Base-by-base conservation (phyloP, 2,888 invertebrate genomes). In the Campoletis raptor region DNA sequence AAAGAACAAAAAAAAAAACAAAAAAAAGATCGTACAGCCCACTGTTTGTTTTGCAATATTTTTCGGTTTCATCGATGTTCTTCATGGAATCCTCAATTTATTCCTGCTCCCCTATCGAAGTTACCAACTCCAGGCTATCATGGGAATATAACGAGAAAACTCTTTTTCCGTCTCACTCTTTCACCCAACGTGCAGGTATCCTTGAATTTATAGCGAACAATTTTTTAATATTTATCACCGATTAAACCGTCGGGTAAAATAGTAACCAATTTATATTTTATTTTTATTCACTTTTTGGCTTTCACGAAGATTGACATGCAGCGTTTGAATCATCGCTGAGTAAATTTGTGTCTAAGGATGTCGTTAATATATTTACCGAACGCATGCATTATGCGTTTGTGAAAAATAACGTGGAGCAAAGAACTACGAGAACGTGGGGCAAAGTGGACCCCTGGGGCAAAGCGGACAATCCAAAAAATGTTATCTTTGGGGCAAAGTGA, bases 91-190 rank as follows among this genome's bases (percentile, higher is more conserved):
- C 24, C 30, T 3, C 30, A n/a, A 61, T 61, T 61, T 30, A 30
- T 30, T 61, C 12, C 24, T 61, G 5, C 61, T 61, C 30, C 61
- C 24, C 61, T 30, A 61, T 30, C 61, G 5, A 61, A 61, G 24
- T 30, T 61, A 61, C 30, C 21, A 15, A 61, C 61, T 61, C 61
- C 61, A 12, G 61, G 61, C 61, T 61, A 61, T 61, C 61, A 61
- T 12, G 61, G 67, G 67, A n/a, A 40, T 67, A 45, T 45, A 45
- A 61, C 61, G 61, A 61, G 61, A 61, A 61, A 61, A 61, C 30
- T 61, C 61, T 61, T 61, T 1, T 30, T 70, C 24, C 30, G 12
- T 30, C 42, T 24, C 30, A 6, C 61, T 30, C 30, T 24, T 15
- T 12, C 61, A 61, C 12, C 12, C 61, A 12, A 2, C 0, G 57